These are phyloP conservation scores for Sphecodes monilicornis DNA, from an alignment of 2,888 invertebrate genomes.

Conservation along the genomic window DNA sequence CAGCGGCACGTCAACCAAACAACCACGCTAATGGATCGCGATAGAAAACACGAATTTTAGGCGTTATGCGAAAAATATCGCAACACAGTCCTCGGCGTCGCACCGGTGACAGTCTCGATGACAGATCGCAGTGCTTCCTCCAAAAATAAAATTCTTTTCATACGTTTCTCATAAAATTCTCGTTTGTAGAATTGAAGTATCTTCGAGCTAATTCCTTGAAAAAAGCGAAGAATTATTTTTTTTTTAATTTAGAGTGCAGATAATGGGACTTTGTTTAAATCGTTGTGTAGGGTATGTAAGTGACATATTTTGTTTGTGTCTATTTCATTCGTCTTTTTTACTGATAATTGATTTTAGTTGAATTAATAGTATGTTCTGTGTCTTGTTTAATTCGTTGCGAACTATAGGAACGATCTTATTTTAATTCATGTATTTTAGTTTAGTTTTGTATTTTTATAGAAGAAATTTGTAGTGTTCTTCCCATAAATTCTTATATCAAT, in stretches of 20 bases:
- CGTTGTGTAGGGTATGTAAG: neutral
- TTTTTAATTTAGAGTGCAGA: too few species aligned
- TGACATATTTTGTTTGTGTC: neutral
- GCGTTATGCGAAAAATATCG: neutral
- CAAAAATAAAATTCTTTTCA: neutral
- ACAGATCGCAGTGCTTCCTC: neutral
- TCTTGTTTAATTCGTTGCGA: neutral
- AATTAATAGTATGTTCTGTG: neutral
- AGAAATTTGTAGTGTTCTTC: neutral
- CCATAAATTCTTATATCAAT: neutral
- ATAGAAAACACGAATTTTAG: constrained; percentile 31
- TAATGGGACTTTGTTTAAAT: too few species aligned
- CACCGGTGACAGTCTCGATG: neutral
- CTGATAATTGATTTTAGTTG: too few species aligned
- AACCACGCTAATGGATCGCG: constrained; percentile 41
- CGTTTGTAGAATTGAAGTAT: neutral
- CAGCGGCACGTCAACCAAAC: neutral
- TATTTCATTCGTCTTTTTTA: too few species aligned
- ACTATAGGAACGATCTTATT: neutral
- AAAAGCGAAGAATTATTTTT: neutral
- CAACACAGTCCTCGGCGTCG: neutral
- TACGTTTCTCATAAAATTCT: neutral
- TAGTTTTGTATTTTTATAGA: neutral
- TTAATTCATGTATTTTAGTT: neutral
- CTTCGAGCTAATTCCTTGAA: neutral